Evolutionary conservation across 2,888 invertebrate genomes (phyloP), one percentile per base, ranked within the genome.

Genomic region (Pachycephus smyrnensis): DNA sequence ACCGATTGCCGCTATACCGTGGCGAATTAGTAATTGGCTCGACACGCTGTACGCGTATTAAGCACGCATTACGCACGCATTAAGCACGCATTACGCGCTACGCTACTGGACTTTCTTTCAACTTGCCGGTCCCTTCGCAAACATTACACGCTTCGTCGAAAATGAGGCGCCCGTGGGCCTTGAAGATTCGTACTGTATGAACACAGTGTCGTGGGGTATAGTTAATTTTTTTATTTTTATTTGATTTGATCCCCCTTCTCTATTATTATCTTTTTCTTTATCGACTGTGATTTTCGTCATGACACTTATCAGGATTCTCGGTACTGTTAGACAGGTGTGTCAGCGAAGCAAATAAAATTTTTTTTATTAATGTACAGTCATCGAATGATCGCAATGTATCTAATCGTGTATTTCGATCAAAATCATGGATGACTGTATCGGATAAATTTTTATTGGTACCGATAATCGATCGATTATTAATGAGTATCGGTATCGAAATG

Each of bases 11-110:
- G 86, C 88, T 85, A 88, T 83, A 85, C 86, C 86, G 86, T 87
- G 82, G 84, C 89, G 82, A 89, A 90, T 89, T 86, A 84, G 87
- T 90, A 90, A 90, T 90, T 89, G 89, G 82, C 87, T 83, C 85
- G 85, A 83, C 85, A 82, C 87, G 84, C 84, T 76, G 84, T 85
- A 85, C 85, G 87, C 85, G 86, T 84, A 86, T 89, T 89, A 88
- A 87, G 84, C 87, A 84, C 84, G 83, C 84, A 85, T 86, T 87
- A 84, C 86, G 85, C 82, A 84, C 87, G 86, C 85, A 87, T 86
- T 87, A 84, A 85, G 84, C 82, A 84, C 87, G 86, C 85, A 87
- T 89, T 88, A 88, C 86, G 81, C 81, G 80, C 79, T 75, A 80
- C 76, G 84, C 87, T 86, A 86, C 88, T 82, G 85, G 82, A 84